Conservation (phyloP, 2,113 vertebrate genomes). For the Sisor rabdophorus region DNA sequence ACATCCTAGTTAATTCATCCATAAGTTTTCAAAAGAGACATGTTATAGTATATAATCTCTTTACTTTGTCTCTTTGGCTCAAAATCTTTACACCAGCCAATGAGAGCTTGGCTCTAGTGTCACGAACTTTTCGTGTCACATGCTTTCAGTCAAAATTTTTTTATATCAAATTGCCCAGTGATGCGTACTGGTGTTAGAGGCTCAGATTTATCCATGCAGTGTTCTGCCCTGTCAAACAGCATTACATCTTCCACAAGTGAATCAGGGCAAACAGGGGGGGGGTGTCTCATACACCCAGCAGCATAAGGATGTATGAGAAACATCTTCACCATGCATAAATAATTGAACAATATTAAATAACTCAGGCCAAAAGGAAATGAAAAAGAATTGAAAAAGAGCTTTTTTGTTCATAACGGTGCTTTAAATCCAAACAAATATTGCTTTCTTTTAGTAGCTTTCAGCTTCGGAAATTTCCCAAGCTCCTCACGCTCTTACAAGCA, state of each 20-base stretch:
- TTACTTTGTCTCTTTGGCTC: conserved; percentile 37
- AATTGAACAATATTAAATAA: not conserved
- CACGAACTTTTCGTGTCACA: conserved; percentile 18
- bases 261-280: not conserved
- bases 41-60: conserved; percentile 1
- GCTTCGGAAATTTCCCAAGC: not conserved
- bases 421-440: not conserved
- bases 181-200: conserved; percentile 21
- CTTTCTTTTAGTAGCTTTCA: not conserved
- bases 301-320: not conserved
- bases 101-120: conserved; percentile 14
- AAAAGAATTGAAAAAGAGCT: not conserved
- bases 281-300: not conserved
- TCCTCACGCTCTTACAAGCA: not conserved
- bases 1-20: not conserved
- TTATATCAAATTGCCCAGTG: conserved; percentile 39
- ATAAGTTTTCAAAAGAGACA: not conserved
- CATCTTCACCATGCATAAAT: not conserved
- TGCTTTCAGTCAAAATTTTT: not conserved
- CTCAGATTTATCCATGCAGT: conserved; percentile 12
- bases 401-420: not conserved
- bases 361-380: not conserved
- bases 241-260: conserved; percentile 43
- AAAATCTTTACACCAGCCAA: conserved; percentile 31
- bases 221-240: conserved; percentile 17